Percentiles rank a stretch among this genome's conserved stretches.
Conservation (phyloP, 2,888 invertebrate species). For the Drosophila helvetica region DNA sequence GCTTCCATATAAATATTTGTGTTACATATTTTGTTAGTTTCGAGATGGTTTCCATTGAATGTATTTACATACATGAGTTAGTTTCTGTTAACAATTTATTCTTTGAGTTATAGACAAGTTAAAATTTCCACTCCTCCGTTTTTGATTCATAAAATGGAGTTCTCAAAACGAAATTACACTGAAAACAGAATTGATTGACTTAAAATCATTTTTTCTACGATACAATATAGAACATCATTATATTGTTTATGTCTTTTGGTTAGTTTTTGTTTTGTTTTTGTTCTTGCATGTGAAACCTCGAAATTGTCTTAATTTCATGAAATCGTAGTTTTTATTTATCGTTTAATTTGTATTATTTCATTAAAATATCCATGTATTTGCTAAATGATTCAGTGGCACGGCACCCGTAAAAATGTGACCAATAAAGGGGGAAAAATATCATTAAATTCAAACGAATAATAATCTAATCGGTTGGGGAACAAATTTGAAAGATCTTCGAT, state of each 20-base stretch:
- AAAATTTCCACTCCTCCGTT: constrained; percentile 14
- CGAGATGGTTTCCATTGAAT: constrained; percentile 56
- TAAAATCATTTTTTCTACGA: constrained; percentile 45
- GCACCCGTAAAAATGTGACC: constrained; percentile 1
- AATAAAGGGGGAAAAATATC: neutral
- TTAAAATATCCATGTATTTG: constrained; percentile 26
- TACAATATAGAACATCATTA: constrained; percentile 40
- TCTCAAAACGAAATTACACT: constrained; percentile 7
- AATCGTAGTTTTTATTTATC: constrained; percentile 63
- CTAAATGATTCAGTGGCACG: constrained; percentile 32
- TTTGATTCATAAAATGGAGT: neutral
- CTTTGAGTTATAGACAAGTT: constrained; percentile 42
- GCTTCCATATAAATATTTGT: constrained; percentile 48
- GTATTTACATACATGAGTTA: constrained; percentile 76
- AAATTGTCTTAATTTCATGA: constrained; percentile 82
- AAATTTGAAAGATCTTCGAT: no score
- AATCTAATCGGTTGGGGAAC: no score
- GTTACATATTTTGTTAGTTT: constrained; percentile 41
- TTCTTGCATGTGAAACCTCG: constrained; percentile 80
- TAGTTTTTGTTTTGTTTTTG: constrained; percentile 43
- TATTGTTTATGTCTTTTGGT: constrained; percentile 14
- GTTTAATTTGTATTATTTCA: constrained; percentile 31
- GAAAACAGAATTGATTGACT: constrained; percentile 26
- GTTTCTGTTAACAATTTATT: constrained; percentile 78
- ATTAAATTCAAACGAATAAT: neutral